These are phyloP conservation scores for Drosophila kohkoa DNA, from an alignment of 1,140 invertebrate species.

Conservation along the genomic window DNA sequence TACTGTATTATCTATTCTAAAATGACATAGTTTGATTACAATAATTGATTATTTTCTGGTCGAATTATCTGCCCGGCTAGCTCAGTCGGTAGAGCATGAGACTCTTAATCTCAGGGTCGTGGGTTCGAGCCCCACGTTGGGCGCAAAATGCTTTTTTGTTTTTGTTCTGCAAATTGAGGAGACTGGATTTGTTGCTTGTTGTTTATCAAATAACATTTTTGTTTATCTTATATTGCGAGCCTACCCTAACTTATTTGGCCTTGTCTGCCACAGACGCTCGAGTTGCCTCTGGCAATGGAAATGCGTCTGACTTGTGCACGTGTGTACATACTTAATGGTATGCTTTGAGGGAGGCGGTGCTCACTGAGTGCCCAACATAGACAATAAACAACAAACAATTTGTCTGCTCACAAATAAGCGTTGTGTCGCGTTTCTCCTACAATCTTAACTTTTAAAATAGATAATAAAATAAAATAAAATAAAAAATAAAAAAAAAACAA, in stretches of 20 bases:
- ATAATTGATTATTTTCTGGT: neutral
- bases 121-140: constrained; percentile 96
- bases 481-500: too few species aligned
- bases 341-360: constrained; percentile 12
- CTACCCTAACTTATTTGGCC: constrained; percentile 60
- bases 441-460: neutral
- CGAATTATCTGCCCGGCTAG: constrained; percentile 88
- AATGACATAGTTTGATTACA: neutral
- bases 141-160: constrained; percentile 85
- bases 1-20: neutral
- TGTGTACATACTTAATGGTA: constrained; percentile 12
- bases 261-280: constrained; percentile 47
- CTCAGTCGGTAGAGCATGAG: constrained; percentile 96
- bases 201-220: constrained; percentile 37
- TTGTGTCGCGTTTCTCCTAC: neutral
- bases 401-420: constrained; percentile 52
- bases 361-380: constrained; percentile 28
- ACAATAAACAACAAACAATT: constrained; percentile 58
- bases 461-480: too few species aligned
- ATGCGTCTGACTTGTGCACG: constrained; percentile 11
- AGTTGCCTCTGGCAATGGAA: constrained; percentile 36
- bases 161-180: constrained; percentile 2
- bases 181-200: constrained; percentile 14
- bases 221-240: constrained; percentile 33
- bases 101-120: constrained; percentile 97